These are phyloP conservation scores for Diploptera punctata DNA, from an alignment of 2,888 invertebrate genomes.

Conservation along the genomic window DNA sequence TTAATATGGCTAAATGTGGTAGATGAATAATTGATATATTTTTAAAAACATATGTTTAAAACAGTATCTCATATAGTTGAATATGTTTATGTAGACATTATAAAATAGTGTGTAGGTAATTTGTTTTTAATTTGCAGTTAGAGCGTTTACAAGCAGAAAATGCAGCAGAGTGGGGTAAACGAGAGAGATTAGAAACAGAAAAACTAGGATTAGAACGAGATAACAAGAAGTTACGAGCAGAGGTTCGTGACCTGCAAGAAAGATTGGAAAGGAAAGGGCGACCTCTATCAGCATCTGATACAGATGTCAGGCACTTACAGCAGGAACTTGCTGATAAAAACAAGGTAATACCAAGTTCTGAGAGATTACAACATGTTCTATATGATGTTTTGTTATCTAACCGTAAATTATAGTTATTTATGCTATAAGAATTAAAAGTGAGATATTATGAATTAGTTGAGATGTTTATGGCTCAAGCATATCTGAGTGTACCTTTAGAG, in stretches of 20 bases:
- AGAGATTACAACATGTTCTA: too few species aligned
- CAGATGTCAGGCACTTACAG: conserved; percentile 68
- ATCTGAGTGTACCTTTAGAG: too few species aligned
- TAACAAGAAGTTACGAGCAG: conserved; percentile 79
- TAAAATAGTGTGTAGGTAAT: background rate
- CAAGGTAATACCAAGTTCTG: too few species aligned
- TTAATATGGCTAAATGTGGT: too few species aligned
- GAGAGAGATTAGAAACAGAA: conserved; percentile 89
- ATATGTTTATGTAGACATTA: background rate
- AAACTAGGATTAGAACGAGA: conserved; percentile 87
- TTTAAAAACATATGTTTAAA: too few species aligned
- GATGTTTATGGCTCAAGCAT: too few species aligned
- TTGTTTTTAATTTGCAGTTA: conserved; percentile 61
- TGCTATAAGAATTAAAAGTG: too few species aligned
- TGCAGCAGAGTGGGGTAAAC: conserved; percentile 91
- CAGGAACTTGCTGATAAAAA: conserved; percentile 71
- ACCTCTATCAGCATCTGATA: conserved; percentile 68
- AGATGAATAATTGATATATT: too few species aligned
- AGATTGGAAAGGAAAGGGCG: conserved; percentile 68
- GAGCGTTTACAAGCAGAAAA: conserved; percentile 91
- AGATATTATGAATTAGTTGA: too few species aligned
- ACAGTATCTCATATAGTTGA: too few species aligned
- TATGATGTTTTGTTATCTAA: too few species aligned
- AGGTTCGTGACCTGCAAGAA: conserved; percentile 74
- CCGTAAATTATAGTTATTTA: too few species aligned